These are phyloP conservation scores for Melikaiella ostensackeni DNA, from an alignment of 2,888 invertebrate genomes.

Conservation along the genomic window DNA sequence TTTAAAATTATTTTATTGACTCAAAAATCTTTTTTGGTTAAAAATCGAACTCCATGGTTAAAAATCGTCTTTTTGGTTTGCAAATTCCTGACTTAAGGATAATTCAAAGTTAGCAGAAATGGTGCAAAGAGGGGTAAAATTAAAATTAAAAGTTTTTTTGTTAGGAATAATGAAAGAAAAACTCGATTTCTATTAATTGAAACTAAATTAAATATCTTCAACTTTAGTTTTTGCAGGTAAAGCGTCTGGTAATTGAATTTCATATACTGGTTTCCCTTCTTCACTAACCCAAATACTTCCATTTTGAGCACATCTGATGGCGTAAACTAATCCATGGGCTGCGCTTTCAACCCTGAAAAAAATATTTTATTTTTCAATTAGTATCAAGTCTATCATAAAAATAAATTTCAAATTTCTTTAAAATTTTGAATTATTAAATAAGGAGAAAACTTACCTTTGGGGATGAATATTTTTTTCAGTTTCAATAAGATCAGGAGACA, in stretches of 20 bases:
- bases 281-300: conserved; percentile 74
- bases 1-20: too few species aligned
- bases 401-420: background rate
- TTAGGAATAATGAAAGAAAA: too few species aligned
- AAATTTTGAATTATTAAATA: background rate
- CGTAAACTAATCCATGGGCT: conserved; percentile 69
- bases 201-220: conserved; percentile 9
- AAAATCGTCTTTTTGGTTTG: too few species aligned
- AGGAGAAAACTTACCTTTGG: conserved; percentile 55
- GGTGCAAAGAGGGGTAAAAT: too few species aligned
- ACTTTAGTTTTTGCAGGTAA: conserved; percentile 58
- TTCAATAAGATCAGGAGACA: conserved; percentile 47
- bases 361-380: background rate
- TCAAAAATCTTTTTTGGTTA: too few species aligned
- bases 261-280: conserved; percentile 71
- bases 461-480: conserved; percentile 57
- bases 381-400: background rate
- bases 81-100: too few species aligned
- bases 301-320: conserved; percentile 71
- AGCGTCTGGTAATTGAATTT: conserved; percentile 67
- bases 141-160: too few species aligned
- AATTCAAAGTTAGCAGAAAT: too few species aligned
- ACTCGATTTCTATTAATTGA: too few species aligned
- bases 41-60: too few species aligned
- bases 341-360: conserved; percentile 66